phyloP scores from a whole-genome alignment of 2,113 vertebrate species.

The Xenus cinereus region DNA sequence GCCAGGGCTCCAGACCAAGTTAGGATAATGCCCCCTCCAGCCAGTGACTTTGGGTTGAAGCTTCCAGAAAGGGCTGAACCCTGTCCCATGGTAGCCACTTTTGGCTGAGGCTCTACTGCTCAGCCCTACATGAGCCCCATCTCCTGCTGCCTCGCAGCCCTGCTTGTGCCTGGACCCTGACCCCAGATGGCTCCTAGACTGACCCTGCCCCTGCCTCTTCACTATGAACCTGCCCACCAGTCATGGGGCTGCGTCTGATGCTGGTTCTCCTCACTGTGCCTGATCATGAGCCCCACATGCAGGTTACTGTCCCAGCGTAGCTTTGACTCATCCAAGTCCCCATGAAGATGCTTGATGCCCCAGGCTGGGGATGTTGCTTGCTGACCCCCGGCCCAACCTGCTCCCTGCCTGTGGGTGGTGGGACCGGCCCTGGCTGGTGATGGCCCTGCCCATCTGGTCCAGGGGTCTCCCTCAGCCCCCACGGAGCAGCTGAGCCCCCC shows the following conservation, averaged over 20 bases:
- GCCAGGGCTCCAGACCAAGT: not conserved
- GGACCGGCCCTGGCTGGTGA: accelerated
- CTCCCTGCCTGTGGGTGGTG: not conserved
- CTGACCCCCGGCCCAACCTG: not conserved
- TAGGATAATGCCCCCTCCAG: not conserved
- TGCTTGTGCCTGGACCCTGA: not conserved
- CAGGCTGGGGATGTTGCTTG: too few relatives aligned
- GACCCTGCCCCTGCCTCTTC: too few relatives aligned
- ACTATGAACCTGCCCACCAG: not conserved
- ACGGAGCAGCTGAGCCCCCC: accelerated
- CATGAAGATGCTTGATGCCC: not conserved
- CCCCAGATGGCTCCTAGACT: not conserved
- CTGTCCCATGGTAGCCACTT: accelerated
- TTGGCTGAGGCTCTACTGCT: not conserved
- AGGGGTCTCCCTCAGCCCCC: accelerated
- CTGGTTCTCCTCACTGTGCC: not conserved
- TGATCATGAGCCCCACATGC: accelerated
- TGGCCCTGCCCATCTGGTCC: too few relatives aligned
- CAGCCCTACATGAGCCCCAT: not conserved
- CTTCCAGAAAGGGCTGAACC: accelerated
- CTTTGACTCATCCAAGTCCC: not conserved
- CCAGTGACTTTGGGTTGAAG: not conserved
- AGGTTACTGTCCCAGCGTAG: accelerated
- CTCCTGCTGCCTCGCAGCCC: not conserved
- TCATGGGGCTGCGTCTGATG: not conserved